Percentiles rank a stretch among this genome's conserved stretches.
These are phyloP conservation scores for Leptinotarsa lineolata DNA, from an alignment of 1,140 invertebrate genomes.

Conservation along the genomic window DNA sequence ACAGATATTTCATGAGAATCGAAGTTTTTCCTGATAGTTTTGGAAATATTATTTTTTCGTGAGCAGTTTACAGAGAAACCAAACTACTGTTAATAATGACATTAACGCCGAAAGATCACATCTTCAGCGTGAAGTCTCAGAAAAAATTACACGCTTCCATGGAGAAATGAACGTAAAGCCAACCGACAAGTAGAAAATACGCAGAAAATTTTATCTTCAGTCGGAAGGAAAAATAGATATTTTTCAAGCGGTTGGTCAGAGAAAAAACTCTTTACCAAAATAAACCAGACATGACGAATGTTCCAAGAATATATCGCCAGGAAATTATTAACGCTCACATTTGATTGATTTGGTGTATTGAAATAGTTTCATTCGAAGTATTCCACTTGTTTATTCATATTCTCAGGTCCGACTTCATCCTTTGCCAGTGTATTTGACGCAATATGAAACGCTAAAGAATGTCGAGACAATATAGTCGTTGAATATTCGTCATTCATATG, in stretches of 20 bases:
- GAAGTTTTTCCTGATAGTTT: too few relatives aligned
- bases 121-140: too few relatives aligned
- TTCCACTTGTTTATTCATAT: not conserved
- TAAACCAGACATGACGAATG: not conserved
- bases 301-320: not conserved
- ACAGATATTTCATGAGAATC: too few relatives aligned
- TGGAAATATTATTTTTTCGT: too few relatives aligned
- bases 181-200: not conserved
- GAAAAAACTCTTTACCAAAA: not conserved
- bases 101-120: too few relatives aligned
- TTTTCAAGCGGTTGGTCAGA: not conserved
- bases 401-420: not conserved
- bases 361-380: not conserved
- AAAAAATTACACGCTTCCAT: too few relatives aligned
- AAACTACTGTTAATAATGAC: too few relatives aligned
- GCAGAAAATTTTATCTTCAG: not conserved
- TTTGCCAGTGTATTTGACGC: slow-evolving; percentile 11
- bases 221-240: not conserved
- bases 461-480: slow-evolving; percentile 11
- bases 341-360: not conserved
- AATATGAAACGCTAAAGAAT: slow-evolving; percentile 1
- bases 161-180: not conserved
- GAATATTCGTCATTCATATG: slow-evolving; percentile 18
- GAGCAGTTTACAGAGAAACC: too few relatives aligned
- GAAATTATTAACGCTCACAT: not conserved